Conservation (phyloP, 2,797 vertebrate species). For the Sebastolobus alascanus region DNA sequence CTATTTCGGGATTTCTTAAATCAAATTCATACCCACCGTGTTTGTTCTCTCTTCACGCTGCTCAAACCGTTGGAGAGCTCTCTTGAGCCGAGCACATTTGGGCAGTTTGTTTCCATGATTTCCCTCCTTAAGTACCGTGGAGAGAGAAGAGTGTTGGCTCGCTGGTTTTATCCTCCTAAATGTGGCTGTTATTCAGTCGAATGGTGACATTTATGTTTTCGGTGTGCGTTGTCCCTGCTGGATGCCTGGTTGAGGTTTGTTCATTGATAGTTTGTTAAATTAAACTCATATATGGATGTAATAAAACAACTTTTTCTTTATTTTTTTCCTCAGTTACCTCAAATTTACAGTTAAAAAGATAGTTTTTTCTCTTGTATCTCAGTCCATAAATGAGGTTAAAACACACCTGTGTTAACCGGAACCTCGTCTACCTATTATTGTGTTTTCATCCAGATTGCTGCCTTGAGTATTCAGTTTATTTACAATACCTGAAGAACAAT, state of each 20-base stretch:
- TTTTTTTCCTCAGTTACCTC: neutral
- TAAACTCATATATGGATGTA: no score
- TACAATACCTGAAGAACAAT: neutral
- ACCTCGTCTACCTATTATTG: neutral
- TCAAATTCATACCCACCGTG: constrained; percentile 34
- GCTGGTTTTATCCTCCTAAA: constrained; percentile 26
- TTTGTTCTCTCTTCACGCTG: constrained; percentile 44
- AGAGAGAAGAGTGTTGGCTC: constrained; percentile 6
- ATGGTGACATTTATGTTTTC: constrained; percentile 7
- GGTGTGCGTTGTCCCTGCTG: neutral
- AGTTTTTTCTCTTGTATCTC: neutral
- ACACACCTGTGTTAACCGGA: neutral
- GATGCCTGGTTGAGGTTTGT: neutral
- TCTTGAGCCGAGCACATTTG: constrained; percentile 44
- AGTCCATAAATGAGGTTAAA: neutral
- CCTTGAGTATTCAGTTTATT: neutral
- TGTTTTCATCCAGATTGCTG: neutral
- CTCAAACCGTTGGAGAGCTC: constrained; percentile 52
- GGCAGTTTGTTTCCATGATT: constrained; percentile 70
- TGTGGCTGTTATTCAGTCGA: constrained; percentile 21
- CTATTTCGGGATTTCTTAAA: constrained; percentile 56
- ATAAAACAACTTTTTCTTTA: neutral
- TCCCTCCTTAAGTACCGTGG: constrained; percentile 26
- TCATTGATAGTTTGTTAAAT: no score
- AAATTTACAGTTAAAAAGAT: neutral